These are phyloP conservation scores for Palythoa caribaeorum DNA, from an alignment of 92 coral and sea anemone species.

Conservation along the genomic window DNA sequence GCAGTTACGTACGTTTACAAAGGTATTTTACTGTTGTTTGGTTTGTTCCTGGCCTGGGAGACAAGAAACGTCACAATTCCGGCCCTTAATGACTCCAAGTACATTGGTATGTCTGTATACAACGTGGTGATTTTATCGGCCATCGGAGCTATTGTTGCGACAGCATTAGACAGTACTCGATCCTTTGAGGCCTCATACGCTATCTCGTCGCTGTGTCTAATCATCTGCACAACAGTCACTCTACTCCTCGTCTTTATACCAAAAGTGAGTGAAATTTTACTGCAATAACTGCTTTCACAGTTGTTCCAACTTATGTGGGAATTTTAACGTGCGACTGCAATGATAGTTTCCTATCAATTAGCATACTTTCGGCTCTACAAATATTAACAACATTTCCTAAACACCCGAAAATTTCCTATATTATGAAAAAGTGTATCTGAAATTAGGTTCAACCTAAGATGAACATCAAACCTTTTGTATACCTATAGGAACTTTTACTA, in stretches of 20 bases:
- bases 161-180: conserved; percentile 82
- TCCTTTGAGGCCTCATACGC: conserved; percentile 88
- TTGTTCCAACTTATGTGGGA: not conserved
- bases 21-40: conserved; percentile 86
- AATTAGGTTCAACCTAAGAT: no score
- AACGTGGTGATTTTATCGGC: conserved; percentile 90
- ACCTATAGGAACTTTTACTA: no score
- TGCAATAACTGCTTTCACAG: not conserved
- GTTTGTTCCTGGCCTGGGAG: conserved; percentile 67
- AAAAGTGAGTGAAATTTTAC: conserved; percentile 61
- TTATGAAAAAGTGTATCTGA: no score
- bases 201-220: conserved; percentile 85
- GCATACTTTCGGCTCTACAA: not conserved
- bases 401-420: no score
- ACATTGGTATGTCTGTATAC: conserved; percentile 98
- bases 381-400: no score
- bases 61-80: conserved; percentile 81
- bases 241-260: conserved; percentile 93
- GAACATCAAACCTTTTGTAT: no score
- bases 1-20: conserved; percentile 70
- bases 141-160: conserved; percentile 88
- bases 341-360: not conserved
- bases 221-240: conserved; percentile 90
- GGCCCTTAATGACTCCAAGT: conserved; percentile 94
- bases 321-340: not conserved